Conservation (phyloP, 1,140 invertebrate genomes). For the Odontomachus brunneus region DNA sequence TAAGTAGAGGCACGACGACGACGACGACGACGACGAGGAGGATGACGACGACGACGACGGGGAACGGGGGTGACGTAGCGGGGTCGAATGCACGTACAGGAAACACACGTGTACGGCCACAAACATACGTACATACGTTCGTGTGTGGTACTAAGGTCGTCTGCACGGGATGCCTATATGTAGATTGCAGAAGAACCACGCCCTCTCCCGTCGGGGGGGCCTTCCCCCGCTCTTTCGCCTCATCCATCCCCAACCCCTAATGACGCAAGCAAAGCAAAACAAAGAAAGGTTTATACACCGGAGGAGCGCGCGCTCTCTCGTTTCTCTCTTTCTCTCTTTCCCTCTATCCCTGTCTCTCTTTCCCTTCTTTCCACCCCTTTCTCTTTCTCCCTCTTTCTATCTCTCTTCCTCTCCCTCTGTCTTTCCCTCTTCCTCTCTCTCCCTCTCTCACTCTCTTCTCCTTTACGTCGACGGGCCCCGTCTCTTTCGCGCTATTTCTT, state of each 20-base stretch:
- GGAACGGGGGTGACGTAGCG: constrained; percentile 57
- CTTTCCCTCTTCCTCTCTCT: constrained; percentile 60
- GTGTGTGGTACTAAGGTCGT: constrained; percentile 73
- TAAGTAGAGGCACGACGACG: constrained; percentile 69
- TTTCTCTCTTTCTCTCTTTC: constrained; percentile 27
- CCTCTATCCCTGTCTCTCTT: constrained; percentile 28
- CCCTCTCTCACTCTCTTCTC: constrained; percentile 47
- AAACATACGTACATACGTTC: constrained; percentile 69
- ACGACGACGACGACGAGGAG: constrained; percentile 42
- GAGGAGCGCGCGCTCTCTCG: constrained; percentile 70
- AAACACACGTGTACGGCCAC: constrained; percentile 64
- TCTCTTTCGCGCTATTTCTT: constrained; percentile 62
- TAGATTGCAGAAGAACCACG: constrained; percentile 83
- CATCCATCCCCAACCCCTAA: constrained; percentile 81
- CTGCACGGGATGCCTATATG: constrained; percentile 78
- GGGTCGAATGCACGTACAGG: constrained; percentile 59
- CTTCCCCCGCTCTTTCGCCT: constrained; percentile 67
- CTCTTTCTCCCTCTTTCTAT: constrained; percentile 38
- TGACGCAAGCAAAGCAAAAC: constrained; percentile 85
- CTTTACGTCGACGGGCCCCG: constrained; percentile 37
- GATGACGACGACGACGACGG: constrained; percentile 29
- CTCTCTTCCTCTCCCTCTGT: constrained; percentile 52
- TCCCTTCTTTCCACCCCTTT: constrained; percentile 21
- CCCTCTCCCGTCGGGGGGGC: constrained; percentile 74
- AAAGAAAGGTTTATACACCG: constrained; percentile 85